Evolutionary conservation across 2,797 vertebrate genomes (phyloP).

Genomic region (Propithecus deckenii): DNA sequence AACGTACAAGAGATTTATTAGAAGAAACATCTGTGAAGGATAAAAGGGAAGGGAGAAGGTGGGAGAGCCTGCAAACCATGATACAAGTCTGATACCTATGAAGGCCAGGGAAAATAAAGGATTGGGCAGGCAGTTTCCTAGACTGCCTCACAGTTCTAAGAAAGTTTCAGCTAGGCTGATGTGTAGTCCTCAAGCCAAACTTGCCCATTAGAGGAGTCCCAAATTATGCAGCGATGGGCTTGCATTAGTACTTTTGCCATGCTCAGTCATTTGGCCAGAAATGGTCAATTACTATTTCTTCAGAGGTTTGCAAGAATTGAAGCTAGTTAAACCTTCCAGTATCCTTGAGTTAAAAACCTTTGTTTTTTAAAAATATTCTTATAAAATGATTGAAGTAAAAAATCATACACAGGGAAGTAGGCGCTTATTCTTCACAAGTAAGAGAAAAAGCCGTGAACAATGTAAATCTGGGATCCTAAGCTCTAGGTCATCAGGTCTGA

Average conservation of each 20-base stretch:
- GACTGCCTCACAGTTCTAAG: background rate
- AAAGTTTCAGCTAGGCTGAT: background rate
- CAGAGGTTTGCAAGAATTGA: background rate
- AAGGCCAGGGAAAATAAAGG: background rate
- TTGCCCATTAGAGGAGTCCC: background rate
- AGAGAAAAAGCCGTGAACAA: background rate
- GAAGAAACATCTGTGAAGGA: background rate
- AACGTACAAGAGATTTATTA: background rate
- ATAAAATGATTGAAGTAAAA: conserved; percentile 45
- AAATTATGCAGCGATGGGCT: background rate
- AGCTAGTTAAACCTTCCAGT: conserved; percentile 2
- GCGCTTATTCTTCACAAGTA: background rate
- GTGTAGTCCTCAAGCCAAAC: background rate
- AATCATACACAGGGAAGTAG: background rate
- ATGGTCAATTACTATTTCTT: background rate
- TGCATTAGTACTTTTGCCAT: background rate
- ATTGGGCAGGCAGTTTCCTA: background rate
- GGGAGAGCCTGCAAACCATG: background rate
- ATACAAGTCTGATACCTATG: background rate
- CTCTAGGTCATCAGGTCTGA: background rate
- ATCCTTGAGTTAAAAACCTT: background rate
- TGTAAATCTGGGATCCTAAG: background rate
- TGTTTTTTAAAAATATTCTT: conserved; percentile 42
- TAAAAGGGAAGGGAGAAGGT: conserved; percentile 3
- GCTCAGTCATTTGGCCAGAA: background rate